phyloP scores from a whole-genome alignment of 2,113 vertebrate species.

The Zootoca vivipara region DNA sequence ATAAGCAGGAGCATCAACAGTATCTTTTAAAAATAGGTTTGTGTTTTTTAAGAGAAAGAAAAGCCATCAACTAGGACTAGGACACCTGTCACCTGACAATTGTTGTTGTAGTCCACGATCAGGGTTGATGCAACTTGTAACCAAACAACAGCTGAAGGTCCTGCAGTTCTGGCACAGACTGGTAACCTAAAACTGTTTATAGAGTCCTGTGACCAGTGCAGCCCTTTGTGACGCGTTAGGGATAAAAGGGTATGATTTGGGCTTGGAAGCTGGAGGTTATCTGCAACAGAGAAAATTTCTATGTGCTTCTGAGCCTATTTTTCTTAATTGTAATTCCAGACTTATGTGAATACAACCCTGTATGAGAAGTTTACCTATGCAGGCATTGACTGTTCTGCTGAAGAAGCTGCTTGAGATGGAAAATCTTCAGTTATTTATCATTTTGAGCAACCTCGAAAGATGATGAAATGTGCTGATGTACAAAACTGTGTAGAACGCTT shows the following conservation, averaged over 20 bases:
- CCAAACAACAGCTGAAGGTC: too few relatives aligned
- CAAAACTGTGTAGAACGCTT: slow-evolving; percentile 46
- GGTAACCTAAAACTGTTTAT: neutral
- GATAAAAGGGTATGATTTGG: neutral
- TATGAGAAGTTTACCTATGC: slow-evolving; percentile 91
- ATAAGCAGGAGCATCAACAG: neutral
- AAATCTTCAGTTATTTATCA: neutral
- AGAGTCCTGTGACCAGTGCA: neutral
- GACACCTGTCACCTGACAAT: too few relatives aligned
- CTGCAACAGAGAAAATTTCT: neutral
- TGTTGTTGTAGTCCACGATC: too few relatives aligned
- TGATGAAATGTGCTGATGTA: slow-evolving; percentile 53
- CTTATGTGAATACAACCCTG: slow-evolving; percentile 89
- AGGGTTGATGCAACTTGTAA: too few relatives aligned
- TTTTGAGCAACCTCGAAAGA: slow-evolving; percentile 19
- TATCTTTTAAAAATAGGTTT: neutral
- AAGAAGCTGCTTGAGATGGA: slow-evolving; percentile 82
- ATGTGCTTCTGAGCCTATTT: neutral
- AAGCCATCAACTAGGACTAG: too few relatives aligned
- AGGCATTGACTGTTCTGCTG: slow-evolving; percentile 89
- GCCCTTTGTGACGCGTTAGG: neutral
- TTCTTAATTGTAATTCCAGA: slow-evolving; percentile 68
- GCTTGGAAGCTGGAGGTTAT: too few relatives aligned
- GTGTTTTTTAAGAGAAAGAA: too few relatives aligned
- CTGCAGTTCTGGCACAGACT: neutral